Evolutionary conservation across 23 tunicate species (phyloP), one percentile per base, ranked within the genome.

Genomic region (Ascidia mentula): DNA sequence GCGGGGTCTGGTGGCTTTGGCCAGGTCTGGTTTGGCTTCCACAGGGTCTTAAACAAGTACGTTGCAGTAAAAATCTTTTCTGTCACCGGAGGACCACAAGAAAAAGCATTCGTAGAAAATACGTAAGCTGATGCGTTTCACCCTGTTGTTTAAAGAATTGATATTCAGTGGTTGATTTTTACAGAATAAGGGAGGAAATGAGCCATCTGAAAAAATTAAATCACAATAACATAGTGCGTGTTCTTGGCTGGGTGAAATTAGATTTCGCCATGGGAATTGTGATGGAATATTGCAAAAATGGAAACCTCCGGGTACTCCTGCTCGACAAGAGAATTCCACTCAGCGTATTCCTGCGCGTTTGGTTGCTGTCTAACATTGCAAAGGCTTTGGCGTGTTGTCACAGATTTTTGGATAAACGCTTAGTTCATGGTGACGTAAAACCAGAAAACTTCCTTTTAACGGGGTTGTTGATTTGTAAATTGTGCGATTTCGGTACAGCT

Each of bases 401-500:
- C 37, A 38, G 38, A 22, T 22, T 38, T 31, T 15, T 20, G 34
- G 37, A 39, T 20, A 32, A 28, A 22, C 33, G 32, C 13, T 32
- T 38, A 28, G 32, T 36, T 6, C 78, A 74, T 74, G 53, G 78
- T 5, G 78, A 74, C 18, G 2, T 74, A 18, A 74, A 74, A 18
- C 53, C 78, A 5, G 53, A 74, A 1, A 74, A 74, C 37, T 20
- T 74, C 20, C 53, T 74, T 18, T 35, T 74, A 2, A 74, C 78
- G 3, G 33, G 30, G 7, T 46, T 37, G 36, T 32, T 74, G 36
- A 30, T 18, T 8, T 38, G 46, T 36, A 74, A 74, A 17, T 20
- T 74, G n/a, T 46, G 38, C 32, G 78, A 74, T 35, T 74, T 74
- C 37, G 78, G 78, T 3, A 28, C 32, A 20, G 78, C 78, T 4